Evolutionary conservation across 2,888 invertebrate species (phyloP), one percentile per base, ranked within the genome.

Genomic region (Ornithoptera priamus): DNA sequence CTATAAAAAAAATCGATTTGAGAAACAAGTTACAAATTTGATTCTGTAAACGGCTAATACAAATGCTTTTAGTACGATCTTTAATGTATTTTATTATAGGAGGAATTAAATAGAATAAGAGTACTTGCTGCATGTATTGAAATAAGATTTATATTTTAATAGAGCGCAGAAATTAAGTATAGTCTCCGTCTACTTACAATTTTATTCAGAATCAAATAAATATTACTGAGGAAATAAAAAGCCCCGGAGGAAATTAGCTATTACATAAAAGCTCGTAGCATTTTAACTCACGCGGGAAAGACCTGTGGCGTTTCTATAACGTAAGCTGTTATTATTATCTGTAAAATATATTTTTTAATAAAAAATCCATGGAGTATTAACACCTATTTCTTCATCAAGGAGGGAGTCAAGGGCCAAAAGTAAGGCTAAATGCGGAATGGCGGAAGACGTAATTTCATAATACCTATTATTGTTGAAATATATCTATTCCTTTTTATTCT

Each of bases 211-310:
- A 69, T 72, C 68, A 72, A 74, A 74, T 72, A 71, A 72, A 73
- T 74, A 74, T 77, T 75, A 77, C 74, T 82, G 81, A 80, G 85
- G 82, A 87, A 89, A 88, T 85, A 81, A 85, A 85, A 81, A 80
- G 78, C 88, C 70, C 82, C 86, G 69, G 67, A 88, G 89, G 89
- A 90, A 89, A 89, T 90, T 86, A 83, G 77, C 83, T 83, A 88
- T 89, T 89, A 89, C 84, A 87, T 87, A 87, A 87, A 87, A 87
- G 86, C 85, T 81, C 78, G 79, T 82, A 82, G 78, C 81, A 83
- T 87, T 82, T 80, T 84, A 85, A 85, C 86, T 86, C 81, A 84
- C 74, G 73, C 74, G 74, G 77, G 77, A 78, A 77, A 68, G 75
- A 60, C 69, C 68, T 67, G 59, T 39, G 56, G 46, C 59, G 39